phyloP scores from a whole-genome alignment of 2,113 vertebrate species.

The Danio rerio region DNA sequence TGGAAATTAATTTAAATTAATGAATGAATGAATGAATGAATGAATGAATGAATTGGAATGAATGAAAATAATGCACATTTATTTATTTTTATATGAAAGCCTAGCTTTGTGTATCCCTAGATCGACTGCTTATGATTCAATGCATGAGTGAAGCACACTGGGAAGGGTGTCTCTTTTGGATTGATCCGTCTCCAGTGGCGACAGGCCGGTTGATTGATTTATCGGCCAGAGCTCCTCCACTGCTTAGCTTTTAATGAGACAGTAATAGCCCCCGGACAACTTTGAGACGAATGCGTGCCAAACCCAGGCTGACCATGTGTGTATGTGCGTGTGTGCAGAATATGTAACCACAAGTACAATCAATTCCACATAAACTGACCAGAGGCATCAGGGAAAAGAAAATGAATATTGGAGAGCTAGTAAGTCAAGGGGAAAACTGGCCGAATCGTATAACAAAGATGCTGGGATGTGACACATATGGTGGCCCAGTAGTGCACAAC shows the following conservation, averaged over 20 bases:
- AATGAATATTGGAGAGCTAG: constrained; percentile 6
- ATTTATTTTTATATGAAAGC: neutral
- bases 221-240: constrained; percentile 66
- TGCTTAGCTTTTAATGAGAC: constrained; percentile 76
- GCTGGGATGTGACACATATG: neutral
- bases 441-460: neutral
- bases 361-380: constrained; percentile 62
- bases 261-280: constrained; percentile 73
- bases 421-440: constrained; percentile 24
- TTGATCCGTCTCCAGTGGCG: constrained; percentile 68
- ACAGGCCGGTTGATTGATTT: constrained; percentile 78
- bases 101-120: neutral
- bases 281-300: constrained; percentile 65
- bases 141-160: constrained; percentile 66
- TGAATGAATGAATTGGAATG: no score
- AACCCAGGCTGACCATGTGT: constrained; percentile 54
- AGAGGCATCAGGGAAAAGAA: constrained; percentile 45
- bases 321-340: constrained; percentile 66
- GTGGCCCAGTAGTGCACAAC: no score
- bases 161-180: constrained; percentile 66
- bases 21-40: no score
- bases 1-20: no score
- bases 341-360: constrained; percentile 68
- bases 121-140: constrained; percentile 62
- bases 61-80: neutral